Base-by-base conservation (phyloP, 2,888 invertebrate species). In the Theodoxus fluviatilis region DNA sequence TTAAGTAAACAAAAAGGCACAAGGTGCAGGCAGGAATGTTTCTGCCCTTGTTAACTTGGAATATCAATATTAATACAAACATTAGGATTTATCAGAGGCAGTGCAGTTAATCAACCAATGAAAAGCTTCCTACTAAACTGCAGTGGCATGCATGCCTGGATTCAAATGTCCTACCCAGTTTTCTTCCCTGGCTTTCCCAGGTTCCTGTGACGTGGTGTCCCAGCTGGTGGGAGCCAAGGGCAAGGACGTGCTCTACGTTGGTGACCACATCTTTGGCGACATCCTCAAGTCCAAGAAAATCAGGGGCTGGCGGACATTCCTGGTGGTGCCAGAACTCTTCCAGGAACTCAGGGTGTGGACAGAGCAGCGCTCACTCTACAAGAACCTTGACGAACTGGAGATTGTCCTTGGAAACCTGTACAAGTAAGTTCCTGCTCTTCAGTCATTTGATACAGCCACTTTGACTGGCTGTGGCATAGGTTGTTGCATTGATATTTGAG, bases 241-340 rank as follows among this genome's bases (percentile, higher is more conserved):
- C 75, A 98, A 97, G 86, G 98, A 99, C 87, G 98, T 99, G 0
- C 89, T 99, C 22, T 99, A 99, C 88, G 92, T 98, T 72, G 99
- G 98, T 43, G 99, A 99, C 89, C 98, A 99, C 88, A 98, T 99
- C 82, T 99, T 98, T 88, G 97, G 99, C 61, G 99, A 99, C 86
- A 98, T 99, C 81, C 91, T 99, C 74, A 98, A 98, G 86, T 97
- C 97, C 49, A 99, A 98, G 90, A 99, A 98, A 88, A 95, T 95
- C 76, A 91, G 95, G 40, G 98, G 98, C 0, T 99, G 99, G 99
- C 91, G 98, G 79, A 99, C 98, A n/a, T 98, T 98, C 89, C 91
- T 99, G 55, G 94, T 99, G 79, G 94, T 99, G 22, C 99, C 99
- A 0, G 99, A 99, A 88, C 88, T 99, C 78, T 94, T 94, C 25